Conservation (phyloP, 2,113 vertebrate genomes). For the Calyptomena viridis region DNA sequence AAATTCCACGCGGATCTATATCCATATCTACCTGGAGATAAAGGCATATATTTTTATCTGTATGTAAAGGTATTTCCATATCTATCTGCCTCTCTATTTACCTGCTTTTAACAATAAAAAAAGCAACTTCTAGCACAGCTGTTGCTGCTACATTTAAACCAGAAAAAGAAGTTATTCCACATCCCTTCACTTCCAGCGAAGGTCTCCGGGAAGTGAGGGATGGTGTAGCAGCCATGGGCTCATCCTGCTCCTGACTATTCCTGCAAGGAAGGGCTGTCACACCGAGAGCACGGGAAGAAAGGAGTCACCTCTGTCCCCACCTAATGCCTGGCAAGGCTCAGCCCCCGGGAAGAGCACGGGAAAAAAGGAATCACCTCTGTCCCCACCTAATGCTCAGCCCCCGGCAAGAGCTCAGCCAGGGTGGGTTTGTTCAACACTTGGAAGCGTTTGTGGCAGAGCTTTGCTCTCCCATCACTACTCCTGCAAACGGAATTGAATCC, state of each 20-base stretch:
- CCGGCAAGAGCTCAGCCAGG: not conserved
- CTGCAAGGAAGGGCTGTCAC: accelerated
- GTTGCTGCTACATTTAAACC: not conserved
- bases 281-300: not conserved
- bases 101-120: not conserved
- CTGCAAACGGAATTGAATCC: not conserved
- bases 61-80: not conserved
- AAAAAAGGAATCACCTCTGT: not conserved
- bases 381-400: not conserved
- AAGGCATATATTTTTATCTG: not conserved
- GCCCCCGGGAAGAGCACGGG: not conserved
- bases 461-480: not conserved
- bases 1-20: not conserved
- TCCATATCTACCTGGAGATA: not conserved
- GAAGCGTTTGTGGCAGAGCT: not conserved
- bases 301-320: not conserved
- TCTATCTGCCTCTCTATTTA: not conserved
- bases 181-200: not conserved
- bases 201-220: not conserved
- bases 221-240: not conserved
- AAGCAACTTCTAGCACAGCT: not conserved
- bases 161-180: not conserved
- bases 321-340: not conserved
- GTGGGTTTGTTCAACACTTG: not conserved
- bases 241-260: not conserved